Base-by-base conservation (phyloP, 2,113 vertebrate species). In the Tragelaphus scriptus region DNA sequence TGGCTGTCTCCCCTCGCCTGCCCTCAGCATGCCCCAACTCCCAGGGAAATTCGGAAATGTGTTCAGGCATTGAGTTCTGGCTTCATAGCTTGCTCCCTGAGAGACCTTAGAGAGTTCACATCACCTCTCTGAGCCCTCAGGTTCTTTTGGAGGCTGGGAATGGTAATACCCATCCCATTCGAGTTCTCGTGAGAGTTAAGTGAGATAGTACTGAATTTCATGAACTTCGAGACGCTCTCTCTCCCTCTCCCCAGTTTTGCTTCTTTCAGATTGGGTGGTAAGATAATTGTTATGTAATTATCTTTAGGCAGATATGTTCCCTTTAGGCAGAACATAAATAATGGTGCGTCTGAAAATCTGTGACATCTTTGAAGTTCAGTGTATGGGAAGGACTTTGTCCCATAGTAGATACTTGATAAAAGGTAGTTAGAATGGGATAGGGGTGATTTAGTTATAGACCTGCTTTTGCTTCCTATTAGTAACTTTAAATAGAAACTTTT, bases 401-500 rank as follows among this genome's bases (percentile, higher is more conserved):
- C 19, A 11, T 11, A 44, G 56, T n/a, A 47, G 82, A 81, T 58
- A 59, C 82, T 88, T 44, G 25, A 15, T 96, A 85, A 88, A 85
- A 95, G 40, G 25, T 51, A 61, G 65, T 89, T 85, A 30, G 51
- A 55, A 77, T 85, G n/a, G 25, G 36, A 90, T 68, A 58, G 65
- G 8, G 6, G 47, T 59, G 94, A 82, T 96, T 92, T 85, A 49
- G 84, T 90, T 90, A 68, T 28, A 68, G 58, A 68, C 14, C 56
- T 93, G n/a, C 6, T 75, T 68, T 55, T 85, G 75, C 59, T 85
- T 53, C 36, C n/a, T 30, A 51, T 36, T 26, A 40, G 53, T 87
- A 53, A 79, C 82, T 97, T 97, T 88, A 44, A 61, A 8, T 77
- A 77, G 68, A 71, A 94, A 51, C 82, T 92, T 94, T 93, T 90